phyloP scores from a whole-genome alignment of 2,113 vertebrate species.

The Phylloscopus trochiloides region DNA sequence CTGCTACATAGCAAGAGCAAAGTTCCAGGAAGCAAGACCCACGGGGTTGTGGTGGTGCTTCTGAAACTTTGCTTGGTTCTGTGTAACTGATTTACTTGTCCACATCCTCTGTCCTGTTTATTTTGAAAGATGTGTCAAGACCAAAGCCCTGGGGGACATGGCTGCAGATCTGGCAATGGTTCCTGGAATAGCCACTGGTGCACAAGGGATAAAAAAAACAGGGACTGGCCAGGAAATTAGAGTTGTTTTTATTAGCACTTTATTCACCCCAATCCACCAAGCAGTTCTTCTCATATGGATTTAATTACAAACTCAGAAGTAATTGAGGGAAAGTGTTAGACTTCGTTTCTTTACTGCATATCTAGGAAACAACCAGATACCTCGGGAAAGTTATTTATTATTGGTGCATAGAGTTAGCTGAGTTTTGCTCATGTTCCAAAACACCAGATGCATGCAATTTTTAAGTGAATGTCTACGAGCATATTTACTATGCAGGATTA shows the following conservation, averaged over 20 bases:
- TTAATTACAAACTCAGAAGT: slow-evolving; percentile 14
- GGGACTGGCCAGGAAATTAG: neutral
- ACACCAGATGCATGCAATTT: neutral
- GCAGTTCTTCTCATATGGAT: neutral
- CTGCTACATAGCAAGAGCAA: neutral
- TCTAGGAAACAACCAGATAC: neutral
- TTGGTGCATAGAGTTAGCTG: neutral
- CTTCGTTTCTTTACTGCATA: neutral
- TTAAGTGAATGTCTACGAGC: neutral
- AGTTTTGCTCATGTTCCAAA: neutral
- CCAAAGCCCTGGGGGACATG: neutral
- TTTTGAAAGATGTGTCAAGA: neutral
- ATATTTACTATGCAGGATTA: neutral
- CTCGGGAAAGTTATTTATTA: neutral
- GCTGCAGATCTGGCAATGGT: neutral
- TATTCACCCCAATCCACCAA: neutral
- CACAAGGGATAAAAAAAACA: neutral
- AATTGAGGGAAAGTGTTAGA: neutral
- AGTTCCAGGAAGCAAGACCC: neutral
- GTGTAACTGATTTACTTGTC: neutral
- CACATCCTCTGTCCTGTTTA: neutral
- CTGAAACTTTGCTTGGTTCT: neutral
- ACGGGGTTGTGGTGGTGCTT: fast-evolving
- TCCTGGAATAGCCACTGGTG: neutral
- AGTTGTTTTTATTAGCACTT: slow-evolving; percentile 18